Base-by-base conservation (phyloP, 1,140 invertebrate species). In the Caenorhabditis remanei region DNA sequence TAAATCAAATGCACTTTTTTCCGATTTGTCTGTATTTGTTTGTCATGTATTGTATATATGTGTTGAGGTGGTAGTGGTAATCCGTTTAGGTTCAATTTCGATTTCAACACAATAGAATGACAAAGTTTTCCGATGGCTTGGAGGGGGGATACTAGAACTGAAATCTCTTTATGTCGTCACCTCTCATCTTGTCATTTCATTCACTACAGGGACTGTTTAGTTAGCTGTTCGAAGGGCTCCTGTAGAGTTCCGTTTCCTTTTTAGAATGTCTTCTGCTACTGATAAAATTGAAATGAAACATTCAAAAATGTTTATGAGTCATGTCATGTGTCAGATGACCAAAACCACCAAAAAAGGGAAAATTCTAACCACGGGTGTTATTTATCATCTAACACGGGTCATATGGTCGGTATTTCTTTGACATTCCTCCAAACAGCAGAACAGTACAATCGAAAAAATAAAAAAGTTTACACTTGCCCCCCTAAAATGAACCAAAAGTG, bases 351-450 rank as follows among this genome's bases (percentile, higher is more conserved):
- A 71, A 46, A 71, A 71, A 43, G 9, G 65, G 32, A 32, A 32
- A 32, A 32, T 32, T 32, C 32, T 32, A 32, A 46, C 65, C 16
- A 46, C 11, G 46, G 65, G 41, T 16, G 41, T 9, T 79, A 79
- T 79, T 79, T 79, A 79, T 79, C 71, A 79, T 79, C 71, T 24
- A 50, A 24, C 71, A 79, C 71, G 71, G 21, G 71, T 79, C 71
- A 79, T 79, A 79, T 79, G 71, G 71, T 79, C 71, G 71, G 71
- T n/a, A 50, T 79, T 79, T 79, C 71, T 79, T 79, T 79, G 71
- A 79, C 71, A 79, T 50, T 79, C 71, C 71, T 32, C 32, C 32
- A 32, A 79, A 24, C 21, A 50, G 43, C n/a, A 50, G n/a, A 63
- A 24, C 21, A 21, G 13, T 63, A 32, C 13, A 50, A 79, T n/a